Evolutionary conservation across 1,140 invertebrate genomes (phyloP).

Genomic region (Mylabris phalerata): DNA sequence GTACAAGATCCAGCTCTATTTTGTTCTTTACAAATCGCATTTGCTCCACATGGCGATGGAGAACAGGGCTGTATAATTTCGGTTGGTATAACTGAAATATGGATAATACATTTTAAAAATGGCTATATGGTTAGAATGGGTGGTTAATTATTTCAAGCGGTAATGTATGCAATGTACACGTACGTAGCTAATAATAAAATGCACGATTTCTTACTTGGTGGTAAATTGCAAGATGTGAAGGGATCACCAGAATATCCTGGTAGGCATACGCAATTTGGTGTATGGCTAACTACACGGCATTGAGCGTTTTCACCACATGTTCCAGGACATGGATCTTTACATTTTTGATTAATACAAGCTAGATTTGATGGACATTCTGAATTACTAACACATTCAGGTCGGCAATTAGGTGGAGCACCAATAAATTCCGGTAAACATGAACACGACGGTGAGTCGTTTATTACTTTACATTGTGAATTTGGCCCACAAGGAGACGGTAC

Average conservation of each 20-base stretch:
- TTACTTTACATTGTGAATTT: slow-evolving; percentile 55
- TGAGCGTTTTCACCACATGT: slow-evolving; percentile 56
- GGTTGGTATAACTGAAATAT: slow-evolving; percentile 32
- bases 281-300: slow-evolving; percentile 59
- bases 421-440: slow-evolving; percentile 53
- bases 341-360: slow-evolving; percentile 60
- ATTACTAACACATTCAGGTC: slow-evolving; percentile 56
- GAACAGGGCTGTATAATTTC: slow-evolving; percentile 50
- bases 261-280: slow-evolving; percentile 53
- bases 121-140: background rate
- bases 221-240: slow-evolving; percentile 46
- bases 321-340: slow-evolving; percentile 56
- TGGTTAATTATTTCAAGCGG: background rate
- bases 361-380: slow-evolving; percentile 52
- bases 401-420: slow-evolving; percentile 54
- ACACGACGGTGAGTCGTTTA: slow-evolving; percentile 54
- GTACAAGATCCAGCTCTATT: slow-evolving; percentile 58
- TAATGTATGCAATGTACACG: background rate
- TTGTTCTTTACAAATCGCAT: slow-evolving; percentile 60
- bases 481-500: slow-evolving; percentile 61
- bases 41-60: slow-evolving; percentile 65
- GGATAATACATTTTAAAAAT: background rate
- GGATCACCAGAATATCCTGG: slow-evolving; percentile 52
- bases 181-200: slow-evolving; percentile 12
- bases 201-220: slow-evolving; percentile 12